phyloP scores from a whole-genome alignment of 2,113 vertebrate species.

The Albula glossodonta region DNA sequence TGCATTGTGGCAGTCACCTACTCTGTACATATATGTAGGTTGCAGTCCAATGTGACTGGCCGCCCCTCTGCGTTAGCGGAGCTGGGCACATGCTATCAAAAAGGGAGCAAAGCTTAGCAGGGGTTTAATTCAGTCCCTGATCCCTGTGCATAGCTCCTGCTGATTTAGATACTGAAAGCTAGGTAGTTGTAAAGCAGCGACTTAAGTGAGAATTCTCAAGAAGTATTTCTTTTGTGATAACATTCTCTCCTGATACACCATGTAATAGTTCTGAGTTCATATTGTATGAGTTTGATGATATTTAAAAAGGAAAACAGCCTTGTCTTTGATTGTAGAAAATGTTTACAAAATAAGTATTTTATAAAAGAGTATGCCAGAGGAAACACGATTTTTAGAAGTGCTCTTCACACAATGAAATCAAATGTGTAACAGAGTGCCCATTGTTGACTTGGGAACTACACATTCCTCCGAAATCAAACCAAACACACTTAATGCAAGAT shows the following conservation, averaged over 20 bases:
- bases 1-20: constrained; percentile 32
- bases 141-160: constrained; percentile 47
- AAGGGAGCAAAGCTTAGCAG: constrained; percentile 50
- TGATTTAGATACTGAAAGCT: constrained; percentile 50
- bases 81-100: constrained; percentile 39
- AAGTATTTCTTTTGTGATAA: not conserved
- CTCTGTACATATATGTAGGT: constrained; percentile 56
- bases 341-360: too few relatives aligned
- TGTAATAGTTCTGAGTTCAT: not conserved
- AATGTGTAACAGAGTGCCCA: too few relatives aligned
- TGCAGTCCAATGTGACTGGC: constrained; percentile 61
- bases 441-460: too few relatives aligned
- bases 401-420: not conserved
- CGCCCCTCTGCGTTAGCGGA: constrained; percentile 45
- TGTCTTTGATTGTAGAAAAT: not conserved
- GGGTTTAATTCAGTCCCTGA: constrained; percentile 49
- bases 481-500: too few relatives aligned
- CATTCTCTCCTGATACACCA: not conserved
- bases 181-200: constrained; percentile 37
- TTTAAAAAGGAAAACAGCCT: not conserved
- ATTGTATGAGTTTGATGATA: not conserved
- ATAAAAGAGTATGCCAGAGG: too few relatives aligned
- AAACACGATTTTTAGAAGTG: too few relatives aligned
- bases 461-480: too few relatives aligned
- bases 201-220: constrained; percentile 10